These are phyloP conservation scores for Muscicapa adusta DNA, from an alignment of 2,113 vertebrate species.

Conservation along the genomic window DNA sequence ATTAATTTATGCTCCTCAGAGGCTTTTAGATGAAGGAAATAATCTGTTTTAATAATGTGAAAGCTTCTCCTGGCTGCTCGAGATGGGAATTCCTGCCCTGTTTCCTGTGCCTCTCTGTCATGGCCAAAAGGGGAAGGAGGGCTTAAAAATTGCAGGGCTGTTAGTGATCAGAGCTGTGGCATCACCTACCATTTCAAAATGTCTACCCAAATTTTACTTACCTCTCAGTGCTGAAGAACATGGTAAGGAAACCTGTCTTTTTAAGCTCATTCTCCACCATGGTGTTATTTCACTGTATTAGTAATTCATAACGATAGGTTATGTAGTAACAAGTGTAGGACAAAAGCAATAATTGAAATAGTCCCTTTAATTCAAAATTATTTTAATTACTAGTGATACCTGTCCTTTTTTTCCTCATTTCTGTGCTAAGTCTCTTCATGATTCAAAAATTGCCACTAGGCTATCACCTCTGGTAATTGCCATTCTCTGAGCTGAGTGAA, in stretches of 20 bases:
- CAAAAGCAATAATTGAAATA: conserved; percentile 62
- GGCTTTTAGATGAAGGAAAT: conserved; percentile 53
- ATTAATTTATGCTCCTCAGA: conserved; percentile 61
- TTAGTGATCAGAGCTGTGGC: background rate
- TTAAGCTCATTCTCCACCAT: conserved; percentile 24
- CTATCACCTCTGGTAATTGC: conserved; percentile 39
- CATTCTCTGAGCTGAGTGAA: conserved; percentile 37
- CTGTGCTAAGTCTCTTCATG: conserved; percentile 34
- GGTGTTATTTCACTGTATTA: conserved; percentile 46
- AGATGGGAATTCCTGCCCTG: conserved; percentile 51
- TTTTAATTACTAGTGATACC: conserved; percentile 70
- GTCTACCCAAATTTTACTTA: background rate
- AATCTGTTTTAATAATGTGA: conserved; percentile 61
- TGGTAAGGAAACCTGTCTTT: conserved; percentile 13
- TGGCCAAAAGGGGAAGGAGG: background rate
- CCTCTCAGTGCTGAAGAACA: background rate
- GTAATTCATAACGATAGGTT: conserved; percentile 64
- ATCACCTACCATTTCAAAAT: background rate
- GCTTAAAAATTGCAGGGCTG: background rate
- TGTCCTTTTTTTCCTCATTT: conserved; percentile 19
- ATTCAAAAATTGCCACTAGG: conserved; percentile 44
- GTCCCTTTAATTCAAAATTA: conserved; percentile 67
- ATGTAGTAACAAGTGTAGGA: conserved; percentile 34
- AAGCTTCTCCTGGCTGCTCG: conserved; percentile 35
- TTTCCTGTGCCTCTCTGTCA: conserved; percentile 39